phyloP scores from a whole-genome alignment of 2,113 vertebrate species.

The Struthio camelus region DNA sequence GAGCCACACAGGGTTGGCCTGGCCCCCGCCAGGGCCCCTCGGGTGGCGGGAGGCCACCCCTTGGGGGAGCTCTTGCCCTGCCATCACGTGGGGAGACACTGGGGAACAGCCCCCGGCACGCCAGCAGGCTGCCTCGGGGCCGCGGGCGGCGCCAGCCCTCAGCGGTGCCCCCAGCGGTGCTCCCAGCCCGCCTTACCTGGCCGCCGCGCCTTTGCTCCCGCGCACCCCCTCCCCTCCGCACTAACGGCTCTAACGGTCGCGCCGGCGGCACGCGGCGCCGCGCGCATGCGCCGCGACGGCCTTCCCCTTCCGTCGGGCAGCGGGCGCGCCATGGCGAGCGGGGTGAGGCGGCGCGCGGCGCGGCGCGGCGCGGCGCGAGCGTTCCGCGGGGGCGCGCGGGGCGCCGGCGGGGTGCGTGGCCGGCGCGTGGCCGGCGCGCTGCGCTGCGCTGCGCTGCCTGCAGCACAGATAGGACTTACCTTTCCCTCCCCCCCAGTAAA shows the following conservation, averaged over 20 bases:
- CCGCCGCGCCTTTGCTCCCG: too few relatives aligned
- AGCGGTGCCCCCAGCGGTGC: too few relatives aligned
- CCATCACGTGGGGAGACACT: fast-evolving
- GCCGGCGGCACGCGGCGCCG: neutral
- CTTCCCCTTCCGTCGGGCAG: neutral
- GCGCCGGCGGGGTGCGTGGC: too few relatives aligned
- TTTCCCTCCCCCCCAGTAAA: neutral
- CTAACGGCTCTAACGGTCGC: neutral
- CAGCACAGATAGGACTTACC: neutral
- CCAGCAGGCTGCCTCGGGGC: neutral
- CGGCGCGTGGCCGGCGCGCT: too few relatives aligned
- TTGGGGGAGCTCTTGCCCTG: fast-evolving
- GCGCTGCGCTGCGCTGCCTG: too few relatives aligned
- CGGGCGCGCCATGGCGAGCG: neutral
- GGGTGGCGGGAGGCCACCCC: too few relatives aligned
- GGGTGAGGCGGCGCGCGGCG: neutral
- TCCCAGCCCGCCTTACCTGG: too few relatives aligned
- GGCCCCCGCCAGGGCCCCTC: too few relatives aligned
- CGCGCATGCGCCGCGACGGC: neutral
- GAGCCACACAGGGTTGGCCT: too few relatives aligned
- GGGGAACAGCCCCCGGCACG: fast-evolving
- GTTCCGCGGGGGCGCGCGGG: neutral
- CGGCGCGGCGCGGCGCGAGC: neutral
- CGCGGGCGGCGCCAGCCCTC: neutral
- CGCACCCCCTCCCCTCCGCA: neutral